A percentile compares a stretch with the other conserved stretches of the same genome.
These are phyloP conservation scores for Alectoris magna DNA, from an alignment of 2,797 vertebrate species.

Conservation along the genomic window DNA sequence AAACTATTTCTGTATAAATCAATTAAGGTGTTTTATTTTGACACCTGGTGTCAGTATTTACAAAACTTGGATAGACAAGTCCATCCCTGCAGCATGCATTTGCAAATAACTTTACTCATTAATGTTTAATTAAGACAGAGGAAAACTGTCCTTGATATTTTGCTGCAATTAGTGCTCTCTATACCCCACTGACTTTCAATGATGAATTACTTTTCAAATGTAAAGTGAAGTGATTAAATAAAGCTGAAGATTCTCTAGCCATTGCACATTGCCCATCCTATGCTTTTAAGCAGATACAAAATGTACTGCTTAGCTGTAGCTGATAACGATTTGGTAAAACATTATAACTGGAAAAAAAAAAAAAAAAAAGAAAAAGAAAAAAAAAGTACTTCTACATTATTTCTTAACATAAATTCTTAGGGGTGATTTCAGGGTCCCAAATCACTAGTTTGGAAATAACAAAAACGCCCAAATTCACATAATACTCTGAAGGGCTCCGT, in stretches of 20 bases:
- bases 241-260: conserved; percentile 80
- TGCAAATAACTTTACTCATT: conserved; percentile 87
- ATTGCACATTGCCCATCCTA: conserved; percentile 58
- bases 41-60: conserved; percentile 82
- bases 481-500: not conserved
- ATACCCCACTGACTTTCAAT: conserved; percentile 83
- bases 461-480: not conserved
- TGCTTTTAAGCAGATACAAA: conserved; percentile 52
- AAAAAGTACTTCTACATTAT: not conserved
- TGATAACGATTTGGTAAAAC: not conserved
- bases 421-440: rapidly evolving
- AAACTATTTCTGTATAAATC: conserved; percentile 82
- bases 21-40: conserved; percentile 85
- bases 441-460: not conserved
- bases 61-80: conserved; percentile 81
- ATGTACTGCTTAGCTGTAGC: not conserved
- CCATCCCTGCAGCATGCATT: conserved; percentile 81
- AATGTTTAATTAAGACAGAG: conserved; percentile 87
- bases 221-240: conserved; percentile 86
- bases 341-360: not conserved
- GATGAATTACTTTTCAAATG: conserved; percentile 88
- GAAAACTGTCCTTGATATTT: conserved; percentile 88
- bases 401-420: not conserved
- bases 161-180: conserved; percentile 84
- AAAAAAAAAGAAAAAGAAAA: not conserved